These are phyloP conservation scores for Heliconius melpomene DNA, from an alignment of 1,140 invertebrate species.

Conservation along the genomic window DNA sequence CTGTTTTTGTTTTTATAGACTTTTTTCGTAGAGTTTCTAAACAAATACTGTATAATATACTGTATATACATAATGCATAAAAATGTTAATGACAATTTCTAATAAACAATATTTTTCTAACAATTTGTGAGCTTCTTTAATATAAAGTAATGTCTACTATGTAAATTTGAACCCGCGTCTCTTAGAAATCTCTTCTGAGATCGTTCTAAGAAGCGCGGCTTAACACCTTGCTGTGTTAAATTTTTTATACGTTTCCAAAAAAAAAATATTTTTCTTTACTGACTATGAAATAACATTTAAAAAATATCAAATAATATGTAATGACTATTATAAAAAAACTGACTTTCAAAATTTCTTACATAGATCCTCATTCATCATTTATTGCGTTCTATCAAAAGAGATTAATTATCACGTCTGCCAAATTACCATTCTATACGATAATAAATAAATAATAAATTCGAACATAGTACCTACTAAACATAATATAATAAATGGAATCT, in stretches of 20 bases:
- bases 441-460: conserved; percentile 22
- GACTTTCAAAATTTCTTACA: background rate
- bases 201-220: too few species aligned
- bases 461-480: conserved; percentile 25
- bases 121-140: background rate
- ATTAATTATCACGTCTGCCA: conserved; percentile 8
- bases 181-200: too few species aligned
- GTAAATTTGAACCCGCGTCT: too few species aligned
- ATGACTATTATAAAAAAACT: background rate
- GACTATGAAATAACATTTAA: too few species aligned
- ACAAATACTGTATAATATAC: background rate
- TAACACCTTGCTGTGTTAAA: too few species aligned
- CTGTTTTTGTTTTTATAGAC: background rate
- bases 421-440: conserved; percentile 22
- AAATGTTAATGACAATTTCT: background rate
- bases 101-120: background rate
- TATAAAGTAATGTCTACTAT: too few species aligned
- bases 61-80: background rate
- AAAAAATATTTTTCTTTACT: too few species aligned
- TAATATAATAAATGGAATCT: conserved; percentile 63
- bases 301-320: background rate
- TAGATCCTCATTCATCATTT: background rate
- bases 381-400: background rate
- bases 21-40: background rate
- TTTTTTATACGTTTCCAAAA: too few species aligned